Evolutionary conservation across 2,113 vertebrate genomes (phyloP), one percentile per base, ranked within the genome.

Genomic region (Progne subis): DNA sequence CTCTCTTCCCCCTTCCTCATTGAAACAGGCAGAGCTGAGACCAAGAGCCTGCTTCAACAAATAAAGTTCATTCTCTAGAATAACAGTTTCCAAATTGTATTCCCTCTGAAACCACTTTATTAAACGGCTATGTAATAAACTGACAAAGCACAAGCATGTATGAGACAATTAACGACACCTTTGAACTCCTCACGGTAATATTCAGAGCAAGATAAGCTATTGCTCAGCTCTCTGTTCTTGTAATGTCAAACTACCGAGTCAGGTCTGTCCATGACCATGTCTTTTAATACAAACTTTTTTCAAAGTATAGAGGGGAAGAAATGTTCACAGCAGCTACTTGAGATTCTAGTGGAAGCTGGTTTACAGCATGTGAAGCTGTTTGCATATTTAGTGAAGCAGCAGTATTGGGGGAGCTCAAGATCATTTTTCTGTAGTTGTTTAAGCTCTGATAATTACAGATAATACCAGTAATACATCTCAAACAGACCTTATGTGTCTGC

Each of bases 241-340:
- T 55, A 2, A 32, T 59, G 55, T 86, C 44, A 23, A 1, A 49
- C 39, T 56, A 17, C 44, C 56, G 47, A 71, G 18, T 47, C 1
- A 3, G 43, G 47, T 59, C 52, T 81, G 37, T 44, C 56, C 5
- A 0, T 13, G 43, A 50, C n/a, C 2, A 0, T 49, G 21, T 41
- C 34, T 78, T 63, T 8, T 0, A 59, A 32, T 6, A 52, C 9
- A 68, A 70, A 43, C 52, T 29, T 68, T n/a, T n/a, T 5, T 41
- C 37, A 49, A 74, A 89, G 61, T 55, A 14, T 6, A 46, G 64
- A 69, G 52, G 34, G 28, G 31, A 57, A 43, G 57, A 77, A 70
- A 3, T 4, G 12, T 50, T 90, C 12, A 79, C 14, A 24, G 8
- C 17, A 46, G 63, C 86, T 59, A 3, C 71, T 75, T 86, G 77